Percentiles rank a stretch among this genome's conserved stretches.
These are phyloP conservation scores for Tympanuchus pallidicinctus DNA, from an alignment of 2,113 vertebrate genomes.

Conservation along the genomic window DNA sequence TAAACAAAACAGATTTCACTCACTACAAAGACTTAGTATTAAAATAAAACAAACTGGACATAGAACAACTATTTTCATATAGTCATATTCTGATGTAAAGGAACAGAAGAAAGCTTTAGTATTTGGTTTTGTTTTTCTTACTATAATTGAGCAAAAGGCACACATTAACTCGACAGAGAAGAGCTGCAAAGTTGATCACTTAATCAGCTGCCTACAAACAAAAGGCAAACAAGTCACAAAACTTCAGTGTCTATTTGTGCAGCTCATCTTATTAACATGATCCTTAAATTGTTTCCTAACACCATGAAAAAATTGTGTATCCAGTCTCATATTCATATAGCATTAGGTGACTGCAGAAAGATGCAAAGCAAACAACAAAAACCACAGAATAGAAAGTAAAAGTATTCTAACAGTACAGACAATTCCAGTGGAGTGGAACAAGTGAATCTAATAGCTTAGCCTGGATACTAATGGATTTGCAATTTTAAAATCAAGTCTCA, in stretches of 20 bases:
- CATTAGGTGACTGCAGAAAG: neutral
- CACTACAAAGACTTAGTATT: neutral
- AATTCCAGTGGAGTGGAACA: neutral
- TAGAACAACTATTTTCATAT: neutral
- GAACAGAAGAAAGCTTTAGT: neutral
- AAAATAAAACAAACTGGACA: neutral
- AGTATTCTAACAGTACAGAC: neutral
- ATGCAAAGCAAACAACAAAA: neutral
- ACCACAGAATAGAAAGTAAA: neutral
- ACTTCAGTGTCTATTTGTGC: neutral
- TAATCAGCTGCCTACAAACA: neutral
- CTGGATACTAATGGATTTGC: neutral
- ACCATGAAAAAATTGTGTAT: neutral
- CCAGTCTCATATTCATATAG: neutral
- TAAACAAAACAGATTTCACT: neutral
- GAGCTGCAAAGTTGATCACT: neutral
- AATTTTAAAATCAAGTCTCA: neutral
- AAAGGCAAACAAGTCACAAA: neutral
- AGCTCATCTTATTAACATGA: neutral
- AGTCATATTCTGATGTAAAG: neutral
- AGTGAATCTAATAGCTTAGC: neutral
- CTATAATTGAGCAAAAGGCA: neutral
- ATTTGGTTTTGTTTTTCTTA: neutral
- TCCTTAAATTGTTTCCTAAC: neutral
- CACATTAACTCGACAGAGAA: neutral